Conservation (phyloP, 2,113 vertebrate genomes). For the Ammodytes marinus region DNA sequence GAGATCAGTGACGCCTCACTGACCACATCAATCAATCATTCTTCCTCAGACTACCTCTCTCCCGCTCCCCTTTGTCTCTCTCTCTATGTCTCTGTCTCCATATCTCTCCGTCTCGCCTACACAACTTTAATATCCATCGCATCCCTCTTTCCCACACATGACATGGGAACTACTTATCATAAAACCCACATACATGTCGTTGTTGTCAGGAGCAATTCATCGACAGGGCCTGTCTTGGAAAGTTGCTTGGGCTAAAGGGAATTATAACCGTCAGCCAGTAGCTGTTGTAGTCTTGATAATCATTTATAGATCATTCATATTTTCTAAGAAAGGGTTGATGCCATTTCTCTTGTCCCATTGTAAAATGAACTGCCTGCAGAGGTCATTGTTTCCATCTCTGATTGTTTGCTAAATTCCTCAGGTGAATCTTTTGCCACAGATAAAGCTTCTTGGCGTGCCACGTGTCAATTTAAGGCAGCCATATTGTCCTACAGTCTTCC, state of each 20-base stretch:
- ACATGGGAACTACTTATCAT: constrained; percentile 69
- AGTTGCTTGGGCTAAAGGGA: neutral
- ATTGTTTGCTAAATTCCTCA: neutral
- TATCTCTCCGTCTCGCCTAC: constrained; percentile 70
- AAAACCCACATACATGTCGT: constrained; percentile 40
- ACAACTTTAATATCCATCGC: constrained; percentile 72
- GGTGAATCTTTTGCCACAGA: neutral
- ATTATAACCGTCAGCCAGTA: neutral
- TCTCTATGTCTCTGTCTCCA: constrained; percentile 79
- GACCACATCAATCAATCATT: constrained; percentile 87
- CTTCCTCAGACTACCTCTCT: constrained; percentile 72
- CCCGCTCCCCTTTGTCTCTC: constrained; percentile 77
- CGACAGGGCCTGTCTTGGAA: neutral
- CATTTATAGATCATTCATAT: neutral
- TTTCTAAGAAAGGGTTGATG: neutral
- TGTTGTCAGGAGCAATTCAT: constrained; percentile 15
- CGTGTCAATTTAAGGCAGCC: constrained; percentile 25
- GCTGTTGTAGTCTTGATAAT: neutral
- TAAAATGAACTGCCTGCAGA: neutral
- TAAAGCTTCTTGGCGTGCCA: constrained; percentile 4
- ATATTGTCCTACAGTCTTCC: neutral
- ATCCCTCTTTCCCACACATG: constrained; percentile 76
- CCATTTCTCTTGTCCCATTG: neutral
- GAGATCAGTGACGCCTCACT: constrained; percentile 85
- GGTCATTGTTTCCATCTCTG: neutral